Base-by-base conservation (phyloP, 2,888 invertebrate genomes). In the Drosophila picticornis region DNA sequence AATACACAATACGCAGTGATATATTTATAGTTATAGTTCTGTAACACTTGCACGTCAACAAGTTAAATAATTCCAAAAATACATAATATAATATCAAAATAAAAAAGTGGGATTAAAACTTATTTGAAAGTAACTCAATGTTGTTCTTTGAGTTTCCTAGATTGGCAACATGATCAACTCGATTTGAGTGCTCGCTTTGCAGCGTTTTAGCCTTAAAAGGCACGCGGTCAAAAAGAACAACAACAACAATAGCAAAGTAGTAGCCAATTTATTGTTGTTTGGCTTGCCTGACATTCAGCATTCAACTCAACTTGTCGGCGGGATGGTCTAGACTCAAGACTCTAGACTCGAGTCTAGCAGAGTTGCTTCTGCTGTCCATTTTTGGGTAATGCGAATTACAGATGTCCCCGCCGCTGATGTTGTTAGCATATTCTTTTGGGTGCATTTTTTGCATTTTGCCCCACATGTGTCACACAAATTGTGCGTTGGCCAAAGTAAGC, bases 391-490 rank as follows among this genome's bases (percentile, higher is more conserved):
- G 55, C 64, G 75, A 75, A 65, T 66, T 51, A 25, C 34, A 72
- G 76, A 75, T 75, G 75, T 66, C 40, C 13, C 53, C 11, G 22
- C 40, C 52, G 31, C 25, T 48, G 16, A 46, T 31, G 19, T 57
- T 19, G 52, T 75, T 75, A 75, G 71, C 75, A 75, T 75, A 58
- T 32, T 22, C 16, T 75, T 67, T 71, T 78, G 71, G 79, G 38
- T 58, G 25, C 58, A 67, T 38, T 67, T 34, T 40, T 81, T 68
- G 73, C 69, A 80, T 80, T 43, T 78, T 87, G 86, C 58, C 84
- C 84, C 86, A 88, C 69, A 77, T 84, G 80, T 84, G 84, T 81
- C 83, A 79, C 85, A 82, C 81, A 68, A 78, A 70, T 71, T 83
- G 78, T 84, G 88, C 84, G 84, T 84, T 79, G 80, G 75, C 48